These are phyloP conservation scores for Cercopithecus petaurista DNA, from an alignment of 2,797 vertebrate genomes.

Conservation along the genomic window DNA sequence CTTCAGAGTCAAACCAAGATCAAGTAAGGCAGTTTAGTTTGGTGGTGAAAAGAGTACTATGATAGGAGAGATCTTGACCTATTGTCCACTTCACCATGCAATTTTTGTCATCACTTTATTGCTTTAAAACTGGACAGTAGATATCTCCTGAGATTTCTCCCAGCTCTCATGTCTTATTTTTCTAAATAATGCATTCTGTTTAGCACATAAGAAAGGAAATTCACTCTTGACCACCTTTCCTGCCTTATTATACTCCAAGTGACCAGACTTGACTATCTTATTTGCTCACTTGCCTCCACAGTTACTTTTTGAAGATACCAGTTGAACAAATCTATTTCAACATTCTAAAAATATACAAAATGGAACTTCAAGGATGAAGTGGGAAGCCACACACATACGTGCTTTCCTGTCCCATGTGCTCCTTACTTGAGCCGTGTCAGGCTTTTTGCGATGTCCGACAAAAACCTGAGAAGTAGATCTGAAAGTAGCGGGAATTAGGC, in stretches of 20 bases:
- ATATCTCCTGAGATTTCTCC: background rate
- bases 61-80: background rate
- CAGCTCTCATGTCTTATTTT: background rate
- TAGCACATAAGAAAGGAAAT: background rate
- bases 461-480: background rate
- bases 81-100: background rate
- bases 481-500: accelerated
- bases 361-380: accelerated
- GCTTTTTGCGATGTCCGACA: background rate
- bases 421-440: background rate
- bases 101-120: background rate
- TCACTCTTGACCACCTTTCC: background rate
- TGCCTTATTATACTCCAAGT: background rate
- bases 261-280: background rate
- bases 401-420: background rate
- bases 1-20: background rate
- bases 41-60: background rate
- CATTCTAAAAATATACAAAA: background rate
- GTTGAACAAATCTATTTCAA: background rate
- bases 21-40: background rate
- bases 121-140: background rate
- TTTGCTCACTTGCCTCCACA: background rate
- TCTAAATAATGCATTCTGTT: background rate
- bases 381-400: background rate
- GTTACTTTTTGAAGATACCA: background rate